Conservation (phyloP, 1,140 invertebrate genomes). For the Ips typographus region DNA sequence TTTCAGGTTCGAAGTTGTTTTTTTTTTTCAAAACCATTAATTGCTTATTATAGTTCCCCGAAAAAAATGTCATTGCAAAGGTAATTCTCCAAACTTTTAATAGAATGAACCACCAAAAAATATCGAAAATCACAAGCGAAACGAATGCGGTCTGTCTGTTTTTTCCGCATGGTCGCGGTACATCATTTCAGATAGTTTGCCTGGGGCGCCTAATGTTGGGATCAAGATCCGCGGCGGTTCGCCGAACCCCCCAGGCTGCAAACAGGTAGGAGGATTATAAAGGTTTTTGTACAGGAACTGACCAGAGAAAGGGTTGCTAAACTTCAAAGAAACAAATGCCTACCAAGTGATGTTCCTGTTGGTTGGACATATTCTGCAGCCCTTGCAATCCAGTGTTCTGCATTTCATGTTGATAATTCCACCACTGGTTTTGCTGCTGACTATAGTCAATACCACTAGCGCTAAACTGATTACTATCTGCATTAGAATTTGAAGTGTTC, state of each 20-base stretch:
- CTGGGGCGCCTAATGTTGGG: conserved; percentile 2
- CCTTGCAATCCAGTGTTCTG: conserved; percentile 45
- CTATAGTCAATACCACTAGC: conserved; percentile 7
- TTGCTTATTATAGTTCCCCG: no score
- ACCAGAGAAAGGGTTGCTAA: conserved; percentile 1
- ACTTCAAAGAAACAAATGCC: no score
- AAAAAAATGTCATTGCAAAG: no score
- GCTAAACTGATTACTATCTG: conserved; percentile 11
- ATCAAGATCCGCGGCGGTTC: conserved; percentile 24
- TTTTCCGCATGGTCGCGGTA: conserved; percentile 24
- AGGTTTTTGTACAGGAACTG: conserved; percentile 1
- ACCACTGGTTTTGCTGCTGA: conserved; percentile 52
- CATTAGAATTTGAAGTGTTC: conserved; percentile 29
- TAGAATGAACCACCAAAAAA: no score
- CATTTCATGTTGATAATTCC: conserved; percentile 58
- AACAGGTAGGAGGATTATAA: conserved; percentile 25
- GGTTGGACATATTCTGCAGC: conserved; percentile 47
- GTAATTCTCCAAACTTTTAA: no score
- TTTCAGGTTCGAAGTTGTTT: no score
- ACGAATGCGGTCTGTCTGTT: conserved; percentile 5
- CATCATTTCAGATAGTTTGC: conserved; percentile 4
- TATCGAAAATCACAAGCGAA: conserved; percentile 4
- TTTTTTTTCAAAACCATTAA: no score
- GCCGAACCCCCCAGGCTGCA: conserved; percentile 4
- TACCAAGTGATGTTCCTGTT: conserved; percentile 48